These are phyloP conservation scores for Phalacrocorax brasilianus DNA, from an alignment of 2,113 vertebrate species.

Conservation along the genomic window DNA sequence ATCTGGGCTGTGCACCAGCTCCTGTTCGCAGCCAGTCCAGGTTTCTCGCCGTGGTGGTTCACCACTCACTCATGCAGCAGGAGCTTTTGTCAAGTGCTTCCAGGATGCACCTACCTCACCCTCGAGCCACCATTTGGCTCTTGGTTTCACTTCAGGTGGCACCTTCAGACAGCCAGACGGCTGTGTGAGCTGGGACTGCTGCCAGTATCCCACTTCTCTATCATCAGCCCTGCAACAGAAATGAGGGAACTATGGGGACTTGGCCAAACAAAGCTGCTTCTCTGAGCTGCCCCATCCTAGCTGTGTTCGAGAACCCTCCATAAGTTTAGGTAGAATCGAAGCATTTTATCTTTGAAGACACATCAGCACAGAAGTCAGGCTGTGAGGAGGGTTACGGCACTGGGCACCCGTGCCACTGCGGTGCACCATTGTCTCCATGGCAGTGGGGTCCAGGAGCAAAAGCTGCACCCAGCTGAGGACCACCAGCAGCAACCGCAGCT, in stretches of 20 bases:
- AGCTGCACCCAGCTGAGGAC: neutral
- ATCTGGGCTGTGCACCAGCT: neutral
- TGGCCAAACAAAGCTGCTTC: neutral
- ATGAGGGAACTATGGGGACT: neutral
- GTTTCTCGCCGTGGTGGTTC: neutral
- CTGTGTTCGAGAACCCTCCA: neutral
- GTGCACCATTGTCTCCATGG: neutral
- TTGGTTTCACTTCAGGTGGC: neutral
- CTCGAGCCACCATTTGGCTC: neutral
- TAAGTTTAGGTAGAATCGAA: neutral
- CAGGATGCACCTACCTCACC: neutral
- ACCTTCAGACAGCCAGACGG: neutral
- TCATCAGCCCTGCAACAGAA: neutral
- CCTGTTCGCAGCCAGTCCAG: neutral
- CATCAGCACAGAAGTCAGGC: neutral
- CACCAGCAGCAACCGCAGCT: rapidly evolving
- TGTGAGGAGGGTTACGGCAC: rapidly evolving
- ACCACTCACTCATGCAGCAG: neutral
- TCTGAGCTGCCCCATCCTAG: neutral
- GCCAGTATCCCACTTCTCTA: neutral
- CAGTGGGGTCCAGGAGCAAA: neutral
- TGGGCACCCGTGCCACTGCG: rapidly evolving
- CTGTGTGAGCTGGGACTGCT: neutral
- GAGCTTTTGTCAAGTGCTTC: neutral
- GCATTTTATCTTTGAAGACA: neutral